These are phyloP conservation scores for Euwallacea similis DNA, from an alignment of 1,140 invertebrate species.

Conservation along the genomic window DNA sequence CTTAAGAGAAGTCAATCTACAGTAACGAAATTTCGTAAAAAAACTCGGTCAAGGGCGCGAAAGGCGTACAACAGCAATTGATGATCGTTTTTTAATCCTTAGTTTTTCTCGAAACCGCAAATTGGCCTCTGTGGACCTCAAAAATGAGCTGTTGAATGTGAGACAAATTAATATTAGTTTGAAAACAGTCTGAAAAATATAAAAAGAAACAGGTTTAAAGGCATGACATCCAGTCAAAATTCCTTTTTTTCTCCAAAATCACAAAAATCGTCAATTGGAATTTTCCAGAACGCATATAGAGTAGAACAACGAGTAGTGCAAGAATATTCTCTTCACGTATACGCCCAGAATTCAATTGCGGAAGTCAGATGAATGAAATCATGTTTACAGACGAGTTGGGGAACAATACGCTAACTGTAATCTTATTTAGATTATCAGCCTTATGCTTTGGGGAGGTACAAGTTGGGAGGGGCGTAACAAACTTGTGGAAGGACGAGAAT, in stretches of 20 bases:
- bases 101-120: slow-evolving; percentile 2
- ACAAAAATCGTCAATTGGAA: too few relatives aligned
- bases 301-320: neutral
- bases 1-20: slow-evolving; percentile 4
- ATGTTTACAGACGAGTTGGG: slow-evolving; percentile 10
- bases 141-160: slow-evolving; percentile 2
- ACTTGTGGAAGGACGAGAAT: too few relatives aligned
- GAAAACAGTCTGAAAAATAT: neutral
- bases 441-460: slow-evolving; percentile 18
- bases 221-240: neutral
- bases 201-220: neutral
- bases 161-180: slow-evolving; percentile 1
- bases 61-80: slow-evolving; percentile 9
- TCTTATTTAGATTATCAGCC: neutral
- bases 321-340: slow-evolving; percentile 14
- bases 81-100: slow-evolving; percentile 6
- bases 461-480: slow-evolving; percentile 16
- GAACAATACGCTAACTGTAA: slow-evolving; percentile 10
- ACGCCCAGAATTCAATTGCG: slow-evolving; percentile 1
- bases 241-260: too few relatives aligned
- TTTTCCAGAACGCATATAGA: neutral
- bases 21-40: neutral
- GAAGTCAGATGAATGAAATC: slow-evolving; percentile 1
- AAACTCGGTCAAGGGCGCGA: neutral
- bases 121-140: neutral